Evolutionary conservation across 1,140 invertebrate genomes (phyloP), one percentile per base, ranked within the genome.

Genomic region (Bacillus rossius): DNA sequence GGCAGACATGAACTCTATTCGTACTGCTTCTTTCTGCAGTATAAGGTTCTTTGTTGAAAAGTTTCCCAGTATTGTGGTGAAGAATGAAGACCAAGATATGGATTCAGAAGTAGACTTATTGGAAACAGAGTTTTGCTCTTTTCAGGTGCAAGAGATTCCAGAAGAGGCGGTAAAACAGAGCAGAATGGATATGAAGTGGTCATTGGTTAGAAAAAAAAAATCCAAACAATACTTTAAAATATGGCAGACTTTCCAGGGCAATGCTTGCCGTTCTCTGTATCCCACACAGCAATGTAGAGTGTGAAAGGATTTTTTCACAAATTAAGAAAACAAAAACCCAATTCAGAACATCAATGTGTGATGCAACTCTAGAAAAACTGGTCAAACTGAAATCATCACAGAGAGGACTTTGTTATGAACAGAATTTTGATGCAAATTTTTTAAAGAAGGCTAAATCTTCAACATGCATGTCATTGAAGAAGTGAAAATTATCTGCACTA

Each of bases 251-350:
- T 45, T 19, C 13, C 23, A 25, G 17, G 23, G 13, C 23, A 45
- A 45, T 45, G 43, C 23, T 45, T 20, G 17, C 43, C 5, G 23
- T 45, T 45, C 4, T 45, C 5, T 20, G 17, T 45, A 45, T 45
- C n/a, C 43, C 43, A 19, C 43, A 45, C 43, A 45, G 43, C 43
- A 45, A 45, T 45, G 43, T n/a, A 20, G 43, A 3, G 13, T 45
- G 43, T 25, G 43, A 45, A 45, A 19, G 43, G 23, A 45, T 45
- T 45, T 45, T 45, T 25, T 20, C 17, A 19, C 43, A 45, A 25
- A 25, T 45, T 25, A 45, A 45, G n/a, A 45, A 45, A n/a, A 45
- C 43, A 45, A 19, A n/a, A 19, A 45, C 43, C 17, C 43, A 45
- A 25, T 45, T 20, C 23, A 45, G 43, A 5, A 13, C 17, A 20